phyloP scores from a whole-genome alignment of 1,140 invertebrate species.

The Camponotus pennsylvanicus region DNA sequence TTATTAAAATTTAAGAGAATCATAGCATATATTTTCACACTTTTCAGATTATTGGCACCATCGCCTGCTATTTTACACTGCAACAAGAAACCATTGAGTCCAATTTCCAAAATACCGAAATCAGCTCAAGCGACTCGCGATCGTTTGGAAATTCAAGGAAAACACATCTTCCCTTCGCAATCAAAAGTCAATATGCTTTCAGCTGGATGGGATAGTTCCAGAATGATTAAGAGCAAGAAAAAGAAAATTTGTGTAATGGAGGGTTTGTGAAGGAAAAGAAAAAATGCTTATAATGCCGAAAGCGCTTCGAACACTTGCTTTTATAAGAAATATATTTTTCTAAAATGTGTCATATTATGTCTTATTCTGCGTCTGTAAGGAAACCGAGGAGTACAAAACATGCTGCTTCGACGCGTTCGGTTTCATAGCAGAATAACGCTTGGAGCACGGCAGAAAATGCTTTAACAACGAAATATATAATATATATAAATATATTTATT shows the following conservation, averaged over 20 bases:
- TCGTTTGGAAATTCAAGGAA: slow-evolving; percentile 68
- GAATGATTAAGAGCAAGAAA: slow-evolving; percentile 39
- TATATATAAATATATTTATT: slow-evolving; percentile 13
- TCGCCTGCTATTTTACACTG: slow-evolving; percentile 65
- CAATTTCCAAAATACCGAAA: slow-evolving; percentile 71
- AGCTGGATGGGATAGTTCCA: slow-evolving; percentile 50
- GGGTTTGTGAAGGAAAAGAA: slow-evolving; percentile 21
- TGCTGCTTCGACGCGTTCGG: slow-evolving; percentile 31
- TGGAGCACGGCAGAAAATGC: slow-evolving; percentile 39
- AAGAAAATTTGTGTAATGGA: slow-evolving; percentile 40
- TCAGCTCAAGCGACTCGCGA: slow-evolving; percentile 53
- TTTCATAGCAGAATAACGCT: slow-evolving; percentile 12
- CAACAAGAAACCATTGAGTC: slow-evolving; percentile 78
- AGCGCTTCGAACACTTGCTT: slow-evolving; percentile 20
- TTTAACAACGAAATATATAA: slow-evolving; percentile 9
- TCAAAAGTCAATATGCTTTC: slow-evolving; percentile 53
- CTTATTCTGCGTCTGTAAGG: not conserved
- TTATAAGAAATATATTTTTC: slow-evolving; percentile 44
- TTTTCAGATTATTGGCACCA: slow-evolving; percentile 71
- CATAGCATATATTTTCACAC: slow-evolving; percentile 24
- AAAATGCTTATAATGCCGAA: not conserved
- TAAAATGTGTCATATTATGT: not conserved
- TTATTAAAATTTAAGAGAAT: not conserved
- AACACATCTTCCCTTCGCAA: slow-evolving; percentile 59
- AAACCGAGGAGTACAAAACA: slow-evolving; percentile 21